Percentiles rank a stretch among this genome's conserved stretches.
phyloP scores from a whole-genome alignment of 2,888 invertebrate genomes.

The Morpho deidamia region DNA sequence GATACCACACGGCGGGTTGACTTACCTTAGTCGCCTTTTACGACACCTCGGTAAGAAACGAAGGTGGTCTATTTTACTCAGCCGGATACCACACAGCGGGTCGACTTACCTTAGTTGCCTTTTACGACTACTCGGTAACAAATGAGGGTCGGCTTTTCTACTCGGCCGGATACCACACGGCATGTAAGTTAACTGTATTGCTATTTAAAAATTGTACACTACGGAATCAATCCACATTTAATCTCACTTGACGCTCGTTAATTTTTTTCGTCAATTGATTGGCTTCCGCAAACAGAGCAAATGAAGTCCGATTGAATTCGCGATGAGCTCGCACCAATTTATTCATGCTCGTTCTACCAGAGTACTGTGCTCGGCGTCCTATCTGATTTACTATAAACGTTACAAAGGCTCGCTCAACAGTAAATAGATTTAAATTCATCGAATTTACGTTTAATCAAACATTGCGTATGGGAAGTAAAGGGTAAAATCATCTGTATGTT shows the following conservation, averaged over 20 bases:
- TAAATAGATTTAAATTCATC: slow-evolving; percentile 7
- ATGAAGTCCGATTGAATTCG: slow-evolving; percentile 66
- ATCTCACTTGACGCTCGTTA: slow-evolving; percentile 24
- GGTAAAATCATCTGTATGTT: too few relatives aligned
- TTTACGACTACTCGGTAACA: too few relatives aligned
- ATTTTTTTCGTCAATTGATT: slow-evolving; percentile 70
- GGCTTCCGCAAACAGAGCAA: slow-evolving; percentile 63
- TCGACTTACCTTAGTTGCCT: too few relatives aligned
- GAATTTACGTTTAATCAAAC: neutral
- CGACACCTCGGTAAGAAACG: too few relatives aligned
- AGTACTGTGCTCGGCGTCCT: neutral
- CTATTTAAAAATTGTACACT: neutral
- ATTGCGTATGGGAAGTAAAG: too few relatives aligned
- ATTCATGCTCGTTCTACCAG: slow-evolving; percentile 28
- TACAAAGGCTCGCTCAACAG: slow-evolving; percentile 3
- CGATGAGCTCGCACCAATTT: slow-evolving; percentile 65
- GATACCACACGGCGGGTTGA: too few relatives aligned
- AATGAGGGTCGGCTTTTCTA: too few relatives aligned
- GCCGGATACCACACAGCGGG: too few relatives aligned
- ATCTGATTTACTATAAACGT: slow-evolving; percentile 8
- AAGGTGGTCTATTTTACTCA: too few relatives aligned
- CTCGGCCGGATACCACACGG: too few relatives aligned
- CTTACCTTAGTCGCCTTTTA: too few relatives aligned
- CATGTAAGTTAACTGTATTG: too few relatives aligned
- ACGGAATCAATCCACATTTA: slow-evolving; percentile 31